These are phyloP conservation scores for Drosophila flavopinicola DNA, from an alignment of 2,888 invertebrate genomes.

Conservation along the genomic window DNA sequence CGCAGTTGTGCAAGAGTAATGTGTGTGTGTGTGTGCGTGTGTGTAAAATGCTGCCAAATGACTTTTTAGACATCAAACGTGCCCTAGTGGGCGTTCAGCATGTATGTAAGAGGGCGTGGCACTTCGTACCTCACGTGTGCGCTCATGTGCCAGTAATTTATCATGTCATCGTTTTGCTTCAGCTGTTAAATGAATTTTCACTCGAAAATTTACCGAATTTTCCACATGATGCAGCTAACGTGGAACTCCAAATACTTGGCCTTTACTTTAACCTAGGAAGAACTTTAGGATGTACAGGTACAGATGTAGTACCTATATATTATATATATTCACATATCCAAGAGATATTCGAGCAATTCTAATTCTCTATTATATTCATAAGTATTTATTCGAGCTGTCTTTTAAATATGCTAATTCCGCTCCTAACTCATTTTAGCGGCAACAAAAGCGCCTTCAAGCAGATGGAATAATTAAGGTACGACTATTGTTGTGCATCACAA, in stretches of 20 bases:
- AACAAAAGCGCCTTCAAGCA: slow-evolving; percentile 29
- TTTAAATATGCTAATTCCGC: slow-evolving; percentile 23
- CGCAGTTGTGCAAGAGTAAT: slow-evolving; percentile 1
- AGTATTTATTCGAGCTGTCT: not conserved
- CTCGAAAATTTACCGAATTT: too few relatives aligned
- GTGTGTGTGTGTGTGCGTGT: slow-evolving; percentile 1
- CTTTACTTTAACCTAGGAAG: too few relatives aligned
- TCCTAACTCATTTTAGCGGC: slow-evolving; percentile 1
- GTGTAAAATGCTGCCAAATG: slow-evolving; percentile 20
- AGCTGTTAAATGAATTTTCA: slow-evolving; percentile 17
- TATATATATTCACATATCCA: too few relatives aligned
- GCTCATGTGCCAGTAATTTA: slow-evolving; percentile 53
- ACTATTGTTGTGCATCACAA: slow-evolving; percentile 55
- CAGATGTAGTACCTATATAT: too few relatives aligned
- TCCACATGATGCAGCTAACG: too few relatives aligned
- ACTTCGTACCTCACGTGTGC: slow-evolving; percentile 36
- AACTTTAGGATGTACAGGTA: too few relatives aligned
- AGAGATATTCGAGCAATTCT: too few relatives aligned
- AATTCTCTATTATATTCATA: not conserved
- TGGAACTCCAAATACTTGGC: too few relatives aligned
- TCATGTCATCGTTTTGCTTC: slow-evolving; percentile 32
- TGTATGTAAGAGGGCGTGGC: slow-evolving; percentile 7
- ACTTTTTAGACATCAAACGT: slow-evolving; percentile 24
- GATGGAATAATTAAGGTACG: slow-evolving; percentile 39
- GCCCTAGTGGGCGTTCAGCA: slow-evolving; percentile 16